Evolutionary conservation across 2,797 vertebrate genomes (phyloP).

Genomic region (Vultur gryphus): DNA sequence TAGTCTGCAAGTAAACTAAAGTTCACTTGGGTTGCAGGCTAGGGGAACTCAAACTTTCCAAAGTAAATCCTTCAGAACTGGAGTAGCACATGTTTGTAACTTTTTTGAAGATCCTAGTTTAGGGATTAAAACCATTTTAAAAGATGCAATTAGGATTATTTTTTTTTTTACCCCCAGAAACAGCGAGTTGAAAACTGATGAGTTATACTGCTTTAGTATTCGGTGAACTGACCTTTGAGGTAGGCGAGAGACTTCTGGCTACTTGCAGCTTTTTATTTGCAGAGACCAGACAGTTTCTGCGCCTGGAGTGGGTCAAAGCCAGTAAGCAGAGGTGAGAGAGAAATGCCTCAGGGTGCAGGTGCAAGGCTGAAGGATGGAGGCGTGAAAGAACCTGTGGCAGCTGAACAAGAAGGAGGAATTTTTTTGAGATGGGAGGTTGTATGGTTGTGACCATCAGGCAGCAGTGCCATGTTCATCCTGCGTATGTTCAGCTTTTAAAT

Average conservation of each 20-base stretch:
- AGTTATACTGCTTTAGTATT: neutral
- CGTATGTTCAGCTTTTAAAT: neutral
- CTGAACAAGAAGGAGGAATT: neutral
- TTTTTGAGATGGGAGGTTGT: neutral
- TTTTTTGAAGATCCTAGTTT: neutral
- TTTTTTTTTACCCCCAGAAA: neutral
- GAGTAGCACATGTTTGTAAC: neutral
- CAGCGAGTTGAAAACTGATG: neutral
- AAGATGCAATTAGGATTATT: neutral
- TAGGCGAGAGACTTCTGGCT: neutral
- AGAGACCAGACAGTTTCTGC: neutral
- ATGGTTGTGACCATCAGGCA: neutral
- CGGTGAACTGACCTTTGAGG: neutral
- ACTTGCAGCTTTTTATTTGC: neutral
- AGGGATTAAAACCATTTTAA: neutral
- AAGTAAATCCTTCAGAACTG: neutral
- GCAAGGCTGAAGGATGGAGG: neutral
- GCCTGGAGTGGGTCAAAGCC: neutral
- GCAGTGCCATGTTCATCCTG: neutral
- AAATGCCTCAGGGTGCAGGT: neutral
- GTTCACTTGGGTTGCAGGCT: neutral
- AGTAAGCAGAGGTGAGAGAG: neutral
- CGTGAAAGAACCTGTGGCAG: neutral
- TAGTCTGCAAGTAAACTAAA: neutral
- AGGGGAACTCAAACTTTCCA: neutral